Base-by-base conservation (phyloP, 2,113 vertebrate genomes). In the Perca schrenkii region DNA sequence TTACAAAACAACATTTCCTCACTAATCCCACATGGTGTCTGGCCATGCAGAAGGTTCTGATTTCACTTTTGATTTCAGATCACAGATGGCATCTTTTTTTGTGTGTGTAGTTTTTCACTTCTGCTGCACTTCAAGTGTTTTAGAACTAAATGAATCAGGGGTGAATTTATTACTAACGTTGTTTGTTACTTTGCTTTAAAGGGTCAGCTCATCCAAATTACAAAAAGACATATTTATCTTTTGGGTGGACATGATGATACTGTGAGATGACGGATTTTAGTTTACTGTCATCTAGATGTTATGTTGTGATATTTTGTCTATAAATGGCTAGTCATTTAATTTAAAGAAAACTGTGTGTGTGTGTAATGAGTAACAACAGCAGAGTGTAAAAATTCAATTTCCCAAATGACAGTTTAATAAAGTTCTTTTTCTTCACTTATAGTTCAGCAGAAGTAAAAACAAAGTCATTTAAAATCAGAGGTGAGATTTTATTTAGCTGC, bases 41-140 rank as follows among this genome's bases (percentile, higher is more conserved):
- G 14, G 19, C 3, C 43, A n/a, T 40, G 43, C 15, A 31, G 53
- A 73, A 47, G 40, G 50, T n/a, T 50, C 10, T 36, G 34, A 34
- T 79, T 80, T 83, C 25, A 28, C 25, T 86, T 82, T 77, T 62
- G 19, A 31, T 79, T 79, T 15, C 1, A 53, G 28, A 22, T 80
- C 83, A 64, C 13, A 40, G 0, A 43, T 4, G 22, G 2, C 7
- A 1, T 57, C 40, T 3, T 43, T 43, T 43, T 3, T 43, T 11
- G 28, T 28, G 28, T 28, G 28, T 28, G 8, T 43, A 43, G 11
- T 54, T 3, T 74, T 57, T 52, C 49, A 31, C 52, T 66, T 50
- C 40, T 53, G 43, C 49, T 79, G 5, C 25, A 47, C 4, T 22
- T 66, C 4, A 49, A 50, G 3, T 62, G 21, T 31, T 19, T 49